Base-by-base conservation (phyloP, 2,113 vertebrate species). In the Phalacrocorax carbo region DNA sequence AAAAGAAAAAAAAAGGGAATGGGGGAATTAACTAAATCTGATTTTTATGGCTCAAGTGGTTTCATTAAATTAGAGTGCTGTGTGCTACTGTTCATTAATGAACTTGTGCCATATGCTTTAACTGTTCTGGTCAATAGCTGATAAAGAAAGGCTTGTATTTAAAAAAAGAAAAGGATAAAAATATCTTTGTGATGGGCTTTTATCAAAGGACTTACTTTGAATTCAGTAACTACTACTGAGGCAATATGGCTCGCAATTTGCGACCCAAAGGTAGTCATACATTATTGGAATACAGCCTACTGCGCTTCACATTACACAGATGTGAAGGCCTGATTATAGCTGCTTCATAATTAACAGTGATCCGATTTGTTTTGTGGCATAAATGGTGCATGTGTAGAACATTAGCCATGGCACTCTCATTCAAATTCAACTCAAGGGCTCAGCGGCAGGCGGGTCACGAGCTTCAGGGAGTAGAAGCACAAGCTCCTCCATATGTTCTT, bases 331-430 rank as follows among this genome's bases (percentile, higher is more conserved):
- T 99, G 99, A 99, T 99, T 99, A 99, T 98, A 99, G 98, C 98
- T 98, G 98, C 98, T 99, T 98, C 98, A 98, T 99, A 99, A 99
- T 99, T 99, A 99, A 99, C 99, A 99, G 99, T 99, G 99, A 99
- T 99, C 99, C 99, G 99, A 99, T 99, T 99, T 99, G 99, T 99
- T 99, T 99, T 99, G 99, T 99, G 99, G 99, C 98, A 99, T 99
- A 99, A 99, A 99, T 99, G 99, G 99, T 99, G 99, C 99, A 99
- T 99, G 99, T 99, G 99, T 99, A 99, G 98, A 99, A 99, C 98
- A 99, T 99, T 99, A 99, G 98, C 98, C 98, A 98, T 99, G 99
- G 99, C 98, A 98, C 99, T 98, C 98, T 99, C 98, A 99, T 99
- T 99, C 99, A 99, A 99, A 99, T 99, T 99, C 99, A 99, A 99